Base-by-base conservation (phyloP, 2,888 invertebrate genomes). In the Linyphia triangularis region DNA sequence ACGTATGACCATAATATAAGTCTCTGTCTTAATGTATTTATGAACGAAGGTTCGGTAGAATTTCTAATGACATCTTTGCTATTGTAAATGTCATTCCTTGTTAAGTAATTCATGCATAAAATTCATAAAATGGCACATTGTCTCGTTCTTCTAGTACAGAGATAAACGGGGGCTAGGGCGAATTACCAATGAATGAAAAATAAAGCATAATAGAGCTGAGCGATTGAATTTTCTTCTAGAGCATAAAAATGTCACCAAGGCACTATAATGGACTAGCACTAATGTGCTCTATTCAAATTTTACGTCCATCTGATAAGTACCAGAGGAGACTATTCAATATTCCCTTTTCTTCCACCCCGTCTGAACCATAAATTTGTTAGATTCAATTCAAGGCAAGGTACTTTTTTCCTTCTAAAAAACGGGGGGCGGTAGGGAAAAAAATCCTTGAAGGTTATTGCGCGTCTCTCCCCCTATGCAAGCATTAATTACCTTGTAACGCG, bases 401-500 rank as follows among this genome's bases (percentile, higher is more conserved):
- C 69, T 81, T 24, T 37, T 69, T 43, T 33, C 26, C 22, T 24
- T 30, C 24, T 13, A 19, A 65, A 63, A 65, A 13, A 65, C 22
- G 24, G 33, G 43, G 72, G 16, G 22, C 13, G 61, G 37, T 26
- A n/a, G n/a, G 1, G 24, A 67, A 79, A 33, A 51, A 28, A 30
- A 67, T 24, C 28, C 67, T 57, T 51, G 69, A 70, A 85, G 43
- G 61, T 78, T 72, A 72, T 70, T 61, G 57, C 72, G 40, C 43
- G 22, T 67, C 63, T 77, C 40, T 43, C 61, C n/a, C 65, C 72
- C 85, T 13, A 28, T 43, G 43, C 86, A 22, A 40, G 61, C 86
- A 88, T 88, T 88, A 88, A 88, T 88, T 88, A 88, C 86, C 81
- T 75, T 61, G 33, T 72, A 85, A 51, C 40, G 65, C 65, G 65